phyloP scores from a whole-genome alignment of 2,113 vertebrate species.

The Pelmatolapia mariae region DNA sequence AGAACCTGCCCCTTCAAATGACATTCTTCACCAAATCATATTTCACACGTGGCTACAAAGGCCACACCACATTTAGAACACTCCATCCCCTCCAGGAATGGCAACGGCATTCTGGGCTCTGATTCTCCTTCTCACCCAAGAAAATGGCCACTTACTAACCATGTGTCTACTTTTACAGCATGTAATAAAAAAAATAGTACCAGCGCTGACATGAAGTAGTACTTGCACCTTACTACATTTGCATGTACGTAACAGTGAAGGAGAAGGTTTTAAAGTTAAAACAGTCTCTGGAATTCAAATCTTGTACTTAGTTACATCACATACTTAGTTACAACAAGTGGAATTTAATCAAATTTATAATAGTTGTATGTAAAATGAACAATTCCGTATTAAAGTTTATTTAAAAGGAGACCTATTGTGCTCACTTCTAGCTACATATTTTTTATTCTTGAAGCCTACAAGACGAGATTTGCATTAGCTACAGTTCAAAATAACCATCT shows the following conservation, averaged over 20 bases:
- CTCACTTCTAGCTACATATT: background rate
- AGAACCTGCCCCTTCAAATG: conserved; percentile 42
- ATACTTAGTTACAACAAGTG: background rate
- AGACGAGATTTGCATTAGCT: background rate
- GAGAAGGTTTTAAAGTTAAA: background rate
- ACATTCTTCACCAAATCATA: conserved; percentile 55
- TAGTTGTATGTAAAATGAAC: background rate
- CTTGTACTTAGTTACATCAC: background rate
- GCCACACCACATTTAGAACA: conserved; percentile 44
- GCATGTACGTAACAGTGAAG: background rate
- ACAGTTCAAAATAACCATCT: background rate
- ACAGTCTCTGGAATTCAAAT: background rate
- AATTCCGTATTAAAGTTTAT: background rate
- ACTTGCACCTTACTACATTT: background rate
- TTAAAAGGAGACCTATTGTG: rapidly evolving
- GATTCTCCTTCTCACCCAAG: conserved; percentile 2
- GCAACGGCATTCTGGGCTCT: background rate
- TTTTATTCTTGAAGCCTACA: background rate
- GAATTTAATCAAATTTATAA: background rate
- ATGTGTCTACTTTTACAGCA: conserved; percentile 6
- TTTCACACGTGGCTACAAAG: conserved; percentile 52
- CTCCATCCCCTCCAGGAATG: conserved; percentile 29
- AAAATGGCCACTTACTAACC: conserved; percentile 17
- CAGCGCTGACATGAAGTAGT: background rate
- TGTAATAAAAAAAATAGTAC: background rate